phyloP scores from a whole-genome alignment of 2,797 vertebrate species.

The Pseudocheirus occidentalis region DNA sequence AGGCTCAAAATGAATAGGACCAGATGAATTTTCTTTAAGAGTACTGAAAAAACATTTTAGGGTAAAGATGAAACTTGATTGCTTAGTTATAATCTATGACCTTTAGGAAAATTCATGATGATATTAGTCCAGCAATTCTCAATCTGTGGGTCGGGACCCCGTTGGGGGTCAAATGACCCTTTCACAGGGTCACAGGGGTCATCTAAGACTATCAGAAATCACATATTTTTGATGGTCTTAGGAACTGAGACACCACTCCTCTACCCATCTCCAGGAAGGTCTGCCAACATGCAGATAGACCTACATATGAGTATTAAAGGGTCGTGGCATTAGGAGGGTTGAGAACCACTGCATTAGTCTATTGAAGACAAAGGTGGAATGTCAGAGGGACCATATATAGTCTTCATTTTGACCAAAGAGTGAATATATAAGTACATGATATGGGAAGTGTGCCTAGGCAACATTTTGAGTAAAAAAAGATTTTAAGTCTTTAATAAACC shows the following conservation, averaged over 20 bases:
- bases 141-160: too few species aligned
- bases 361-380: not conserved
- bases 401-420: not conserved
- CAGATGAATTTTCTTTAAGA: not conserved
- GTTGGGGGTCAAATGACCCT: too few species aligned
- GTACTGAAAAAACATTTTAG: not conserved
- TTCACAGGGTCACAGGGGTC: too few species aligned
- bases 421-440: not conserved
- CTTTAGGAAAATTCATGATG: not conserved
- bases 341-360: too few species aligned
- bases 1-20: not conserved
- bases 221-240: too few species aligned
- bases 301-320: too few species aligned
- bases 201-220: too few species aligned
- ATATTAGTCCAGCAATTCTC: too few species aligned
- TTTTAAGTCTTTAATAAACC: not conserved
- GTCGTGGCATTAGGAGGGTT: too few species aligned
- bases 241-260: too few species aligned
- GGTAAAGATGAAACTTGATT: not conserved
- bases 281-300: too few species aligned
- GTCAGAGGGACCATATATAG: not conserved
- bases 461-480: not conserved
- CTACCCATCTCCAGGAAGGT: too few species aligned
- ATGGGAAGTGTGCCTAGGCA: not conserved
- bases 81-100: not conserved